Base-by-base conservation (phyloP, 2,888 invertebrate species). In the Epistrophe grossulariae region DNA sequence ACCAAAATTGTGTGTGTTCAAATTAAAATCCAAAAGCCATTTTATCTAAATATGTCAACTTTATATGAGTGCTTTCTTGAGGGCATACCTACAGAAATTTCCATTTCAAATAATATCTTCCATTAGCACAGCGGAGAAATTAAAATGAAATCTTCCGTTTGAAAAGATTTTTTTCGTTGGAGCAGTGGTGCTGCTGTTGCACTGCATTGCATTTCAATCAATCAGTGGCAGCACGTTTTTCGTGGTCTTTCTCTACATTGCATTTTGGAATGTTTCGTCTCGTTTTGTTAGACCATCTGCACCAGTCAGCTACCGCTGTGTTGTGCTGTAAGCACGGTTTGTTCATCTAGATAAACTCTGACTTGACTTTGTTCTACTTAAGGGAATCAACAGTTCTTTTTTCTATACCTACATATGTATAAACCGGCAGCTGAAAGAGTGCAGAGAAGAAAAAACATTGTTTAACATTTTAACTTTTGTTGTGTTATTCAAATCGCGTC, bases 211-310 rank as follows among this genome's bases (percentile, higher is more conserved):
- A 68, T 60, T 55, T 55, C 79, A 87, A 87, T 87, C 87, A 87
- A 87, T 87, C 87, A 87, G 83, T 72, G 83, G 55, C 71, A 76
- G 79, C 87, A 87, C 87, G 87, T 83, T 87, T 87, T 87, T 83
- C 87, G 87, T 87, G 83, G 83, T 31, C 19, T 76, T n/a, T 76
- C 60, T 79, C 40, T 62, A 55, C 71, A 82, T 82, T 77, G 68
- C 62, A 82, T 77, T n/a, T 82, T 60, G 74, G 72, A 28, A 77
- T 79, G 70, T 73, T 81, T 38, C 70, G 50, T 70, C 70, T 85
- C 60, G 50, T 68, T 68, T 57, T 68, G 43, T 38, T 35, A 71
- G 79, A 50, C 55, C 85, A 85, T 82, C 82, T 85, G 85, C 62
- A 57, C 13, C 13, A 43, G 55, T 8, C 13, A 43, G 55, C 72